Evolutionary conservation across 2,888 invertebrate species (phyloP).

Genomic region (Parnassius glacialis): DNA sequence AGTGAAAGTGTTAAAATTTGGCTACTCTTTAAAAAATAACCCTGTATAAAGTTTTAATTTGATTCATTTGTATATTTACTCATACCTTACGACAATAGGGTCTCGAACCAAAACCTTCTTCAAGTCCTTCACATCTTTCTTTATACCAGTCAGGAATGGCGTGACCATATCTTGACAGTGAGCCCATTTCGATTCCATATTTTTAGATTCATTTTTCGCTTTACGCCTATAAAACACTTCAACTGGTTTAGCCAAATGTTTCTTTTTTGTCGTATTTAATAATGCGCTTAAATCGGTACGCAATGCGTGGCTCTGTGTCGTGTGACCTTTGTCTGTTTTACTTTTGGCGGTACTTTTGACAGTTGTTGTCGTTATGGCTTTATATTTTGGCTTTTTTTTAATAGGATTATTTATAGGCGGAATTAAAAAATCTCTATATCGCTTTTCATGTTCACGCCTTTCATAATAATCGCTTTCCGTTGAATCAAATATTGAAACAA

Average conservation of each 20-base stretch:
- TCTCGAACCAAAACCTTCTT: slow-evolving; percentile 24
- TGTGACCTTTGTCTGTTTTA: slow-evolving; percentile 1
- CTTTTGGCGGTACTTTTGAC: slow-evolving; percentile 20
- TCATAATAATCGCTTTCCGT: slow-evolving; percentile 11
- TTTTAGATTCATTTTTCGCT: slow-evolving; percentile 23
- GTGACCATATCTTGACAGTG: slow-evolving; percentile 47
- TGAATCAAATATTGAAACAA: neutral
- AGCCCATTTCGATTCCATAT: slow-evolving; percentile 35
- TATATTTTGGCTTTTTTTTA: slow-evolving; percentile 12
- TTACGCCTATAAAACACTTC: slow-evolving; percentile 37
- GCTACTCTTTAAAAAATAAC: too few species aligned
- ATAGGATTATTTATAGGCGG: slow-evolving; percentile 24
- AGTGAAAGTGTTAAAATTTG: too few species aligned
- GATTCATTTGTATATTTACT: neutral
- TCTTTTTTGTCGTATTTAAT: slow-evolving; percentile 10
- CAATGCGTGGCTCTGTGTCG: slow-evolving; percentile 3
- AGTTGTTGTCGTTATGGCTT: slow-evolving; percentile 11
- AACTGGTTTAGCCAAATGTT: slow-evolving; percentile 26
- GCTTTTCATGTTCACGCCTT: slow-evolving; percentile 10
- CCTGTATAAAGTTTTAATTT: too few species aligned
- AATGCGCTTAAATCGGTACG: neutral
- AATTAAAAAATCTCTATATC: slow-evolving; percentile 15
- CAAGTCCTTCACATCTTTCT: slow-evolving; percentile 28
- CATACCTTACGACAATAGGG: slow-evolving; percentile 40
- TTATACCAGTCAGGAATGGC: slow-evolving; percentile 43